These are phyloP conservation scores for Acromyrmex heyeri DNA, from an alignment of 1,140 invertebrate species.

Conservation along the genomic window DNA sequence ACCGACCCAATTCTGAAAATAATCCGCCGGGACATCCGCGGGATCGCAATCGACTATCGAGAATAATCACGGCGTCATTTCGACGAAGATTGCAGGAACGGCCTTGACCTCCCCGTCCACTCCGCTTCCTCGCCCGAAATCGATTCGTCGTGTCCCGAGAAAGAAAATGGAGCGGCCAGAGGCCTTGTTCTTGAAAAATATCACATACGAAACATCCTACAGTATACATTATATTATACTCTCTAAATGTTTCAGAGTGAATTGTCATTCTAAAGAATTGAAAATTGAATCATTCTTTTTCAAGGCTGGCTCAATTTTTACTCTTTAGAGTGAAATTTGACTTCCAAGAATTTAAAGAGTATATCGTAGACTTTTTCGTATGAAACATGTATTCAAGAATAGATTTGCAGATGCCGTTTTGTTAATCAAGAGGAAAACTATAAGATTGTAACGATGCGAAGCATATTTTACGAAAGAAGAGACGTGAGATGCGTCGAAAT, in stretches of 20 bases:
- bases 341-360: no score
- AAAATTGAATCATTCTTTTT: no score
- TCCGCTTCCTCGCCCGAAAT: background rate
- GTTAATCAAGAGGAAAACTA: background rate
- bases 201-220: no score
- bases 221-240: no score
- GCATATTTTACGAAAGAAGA: background rate
- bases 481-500: background rate
- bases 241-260: no score
- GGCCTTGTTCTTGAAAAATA: no score
- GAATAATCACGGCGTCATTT: conserved; percentile 7
- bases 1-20: conserved; percentile 39
- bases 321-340: no score
- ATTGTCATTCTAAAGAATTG: no score
- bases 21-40: conserved; percentile 9
- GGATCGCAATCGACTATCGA: conserved; percentile 4
- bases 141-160: background rate
- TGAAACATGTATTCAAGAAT: no score
- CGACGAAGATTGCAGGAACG: background rate
- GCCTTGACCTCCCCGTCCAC: conserved; percentile 10
- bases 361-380: no score
- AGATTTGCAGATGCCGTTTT: background rate
- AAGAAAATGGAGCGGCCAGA: background rate
- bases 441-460: background rate
- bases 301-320: no score